These are phyloP conservation scores for Xiphophorus couchianus DNA, from an alignment of 2,113 vertebrate species.

Conservation along the genomic window DNA sequence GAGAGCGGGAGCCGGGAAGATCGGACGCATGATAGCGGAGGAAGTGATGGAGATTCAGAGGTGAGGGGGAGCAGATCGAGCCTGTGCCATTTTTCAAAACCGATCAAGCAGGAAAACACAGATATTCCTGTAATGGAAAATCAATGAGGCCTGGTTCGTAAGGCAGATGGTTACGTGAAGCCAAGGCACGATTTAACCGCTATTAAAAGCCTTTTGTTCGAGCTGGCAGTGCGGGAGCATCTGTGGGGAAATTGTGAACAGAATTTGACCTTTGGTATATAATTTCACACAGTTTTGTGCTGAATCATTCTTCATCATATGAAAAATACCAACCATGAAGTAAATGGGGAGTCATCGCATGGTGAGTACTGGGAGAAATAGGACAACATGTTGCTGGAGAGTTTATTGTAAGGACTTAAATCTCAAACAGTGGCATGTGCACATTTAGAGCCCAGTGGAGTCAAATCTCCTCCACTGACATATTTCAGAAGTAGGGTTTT, in stretches of 20 bases:
- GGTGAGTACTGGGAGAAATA: background rate
- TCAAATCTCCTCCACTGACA: too few species aligned
- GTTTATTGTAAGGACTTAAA: background rate
- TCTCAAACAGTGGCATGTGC: too few species aligned
- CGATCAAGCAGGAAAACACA: background rate
- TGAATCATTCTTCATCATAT: background rate
- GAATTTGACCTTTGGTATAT: background rate
- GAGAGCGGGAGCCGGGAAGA: constrained; percentile 95
- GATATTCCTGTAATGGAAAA: background rate
- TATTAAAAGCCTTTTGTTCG: background rate
- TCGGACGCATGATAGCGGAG: constrained; percentile 98
- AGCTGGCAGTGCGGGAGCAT: background rate
- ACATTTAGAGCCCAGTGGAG: too few species aligned
- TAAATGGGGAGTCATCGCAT: background rate
- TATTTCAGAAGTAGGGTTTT: too few species aligned
- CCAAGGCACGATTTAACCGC: background rate
- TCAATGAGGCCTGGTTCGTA: background rate
- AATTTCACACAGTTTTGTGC: background rate
- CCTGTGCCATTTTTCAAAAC: background rate
- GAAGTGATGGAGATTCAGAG: constrained; percentile 99
- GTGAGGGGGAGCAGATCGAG: constrained; percentile 69
- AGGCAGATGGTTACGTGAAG: accelerated
- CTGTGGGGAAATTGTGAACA: background rate
- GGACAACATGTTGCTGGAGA: background rate
- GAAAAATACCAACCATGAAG: background rate